Base-by-base conservation (phyloP, 2,888 invertebrate species). In the Crioceris asparagi region DNA sequence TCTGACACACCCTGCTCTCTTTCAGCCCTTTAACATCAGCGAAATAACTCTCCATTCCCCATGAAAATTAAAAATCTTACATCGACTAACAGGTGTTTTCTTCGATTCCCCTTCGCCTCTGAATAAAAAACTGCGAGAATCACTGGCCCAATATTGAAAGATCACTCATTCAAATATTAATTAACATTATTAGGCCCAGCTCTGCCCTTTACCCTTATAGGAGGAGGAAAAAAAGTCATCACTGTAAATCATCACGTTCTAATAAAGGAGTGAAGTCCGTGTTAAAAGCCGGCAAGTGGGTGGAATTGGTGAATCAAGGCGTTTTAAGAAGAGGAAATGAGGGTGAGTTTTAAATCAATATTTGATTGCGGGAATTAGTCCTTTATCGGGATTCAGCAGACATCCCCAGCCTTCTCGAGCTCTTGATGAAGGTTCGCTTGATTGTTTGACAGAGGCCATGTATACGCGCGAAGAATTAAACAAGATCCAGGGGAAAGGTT, bases 201-300 rank as follows among this genome's bases (percentile, higher is more conserved):
- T 66, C 63, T 62, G 59, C 64, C 63, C 62, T 64, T 55, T 50
- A 49, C 51, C n/a, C n/a, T n/a, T n/a, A n/a, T n/a, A n/a, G n/a
- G n/a, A n/a, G n/a, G n/a, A n/a, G n/a, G n/a, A 64, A 66, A 66
- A 66, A 66, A 65, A 64, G 64, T 69, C 68, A 70, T 71, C 70
- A 71, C 68, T 68, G 70, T 71, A 71, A 71, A 71, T 71, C 70
- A 71, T 69, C 69, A 67, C 66, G 51, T 69, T 69, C 69, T 69
- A 70, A 70, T 71, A 71, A 68, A 61, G 53, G 62, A 62, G 51
- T 45, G 33, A 31, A 32, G 32, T 23, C 6, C 15, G 27, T 15
- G 5, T 27, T 2, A 27, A 27, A 27, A 12, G 32, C 37, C 39
- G n/a, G n/a, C n/a, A n/a, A n/a, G n/a, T n/a, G n/a, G n/a, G n/a